These are phyloP conservation scores for Oasisia sp. DNA, from an alignment of 2,888 invertebrate genomes.

Conservation along the genomic window DNA sequence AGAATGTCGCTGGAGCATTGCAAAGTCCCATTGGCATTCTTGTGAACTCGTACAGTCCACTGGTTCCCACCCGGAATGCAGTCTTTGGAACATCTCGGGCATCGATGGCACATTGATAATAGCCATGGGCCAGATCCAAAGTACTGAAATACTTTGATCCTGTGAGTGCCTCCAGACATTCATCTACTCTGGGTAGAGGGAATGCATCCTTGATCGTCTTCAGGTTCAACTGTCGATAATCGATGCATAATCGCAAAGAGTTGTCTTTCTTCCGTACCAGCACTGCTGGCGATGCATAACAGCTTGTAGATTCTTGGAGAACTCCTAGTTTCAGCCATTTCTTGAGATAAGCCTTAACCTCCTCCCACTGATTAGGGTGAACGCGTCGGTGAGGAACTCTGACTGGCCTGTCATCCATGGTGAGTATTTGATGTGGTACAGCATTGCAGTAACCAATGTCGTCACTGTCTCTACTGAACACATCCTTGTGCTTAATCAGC, in stretches of 20 bases:
- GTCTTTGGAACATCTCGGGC: constrained; percentile 19
- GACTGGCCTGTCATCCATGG: too few relatives aligned
- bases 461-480: too few relatives aligned
- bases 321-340: too few relatives aligned
- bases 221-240: constrained; percentile 23
- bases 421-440: too few relatives aligned
- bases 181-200: constrained; percentile 1
- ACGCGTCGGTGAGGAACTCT: too few relatives aligned
- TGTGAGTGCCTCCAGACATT: constrained; percentile 20
- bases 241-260: constrained; percentile 19
- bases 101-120: constrained; percentile 26
- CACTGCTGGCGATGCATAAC: background rate
- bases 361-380: too few relatives aligned
- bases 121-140: constrained; percentile 26
- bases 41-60: constrained; percentile 26
- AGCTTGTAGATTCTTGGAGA: too few relatives aligned
- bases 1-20: constrained; percentile 24
- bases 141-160: constrained; percentile 5
- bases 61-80: constrained; percentile 20
- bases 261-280: constrained; percentile 32
- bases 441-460: too few relatives aligned
- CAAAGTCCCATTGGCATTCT: constrained; percentile 27
- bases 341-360: too few relatives aligned
- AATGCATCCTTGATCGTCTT: constrained; percentile 23
- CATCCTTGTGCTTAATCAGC: too few relatives aligned